A percentile compares a stretch with the other conserved stretches of the same genome.
phyloP scores from a whole-genome alignment of 2,888 invertebrate species.

The Therioaphis trifolii region DNA sequence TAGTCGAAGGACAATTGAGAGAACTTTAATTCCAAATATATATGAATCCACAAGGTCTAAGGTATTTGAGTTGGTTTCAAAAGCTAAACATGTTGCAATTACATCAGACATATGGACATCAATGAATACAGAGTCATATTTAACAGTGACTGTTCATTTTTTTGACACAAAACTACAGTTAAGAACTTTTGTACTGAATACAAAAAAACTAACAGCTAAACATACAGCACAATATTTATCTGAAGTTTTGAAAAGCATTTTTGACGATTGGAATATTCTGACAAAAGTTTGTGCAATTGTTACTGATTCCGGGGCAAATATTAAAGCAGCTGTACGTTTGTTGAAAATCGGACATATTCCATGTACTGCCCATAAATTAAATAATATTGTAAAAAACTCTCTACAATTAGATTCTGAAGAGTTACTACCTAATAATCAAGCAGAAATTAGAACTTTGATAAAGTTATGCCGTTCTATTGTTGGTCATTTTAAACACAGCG shows the following conservation, averaged over 20 bases:
- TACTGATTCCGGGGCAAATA: constrained; percentile 66
- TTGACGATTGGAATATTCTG: constrained; percentile 66
- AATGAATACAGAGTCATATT: constrained; percentile 65
- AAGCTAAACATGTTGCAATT: constrained; percentile 64
- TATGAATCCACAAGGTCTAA: constrained; percentile 61
- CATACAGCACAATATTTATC: constrained; percentile 65
- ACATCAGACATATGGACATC: constrained; percentile 67
- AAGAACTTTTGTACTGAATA: constrained; percentile 64
- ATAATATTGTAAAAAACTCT: constrained; percentile 66
- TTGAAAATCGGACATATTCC: constrained; percentile 4
- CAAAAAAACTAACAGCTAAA: constrained; percentile 64
- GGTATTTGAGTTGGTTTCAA: constrained; percentile 64
- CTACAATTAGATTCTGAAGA: constrained; percentile 34
- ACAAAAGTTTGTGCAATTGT: constrained; percentile 66
- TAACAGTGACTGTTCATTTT: constrained; percentile 66
- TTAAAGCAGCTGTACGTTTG: constrained; percentile 62
- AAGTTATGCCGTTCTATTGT: constrained; percentile 66
- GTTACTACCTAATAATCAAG: neutral
- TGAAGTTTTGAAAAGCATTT: constrained; percentile 64
- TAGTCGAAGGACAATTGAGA: constrained; percentile 64
- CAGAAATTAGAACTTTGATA: constrained; percentile 31
- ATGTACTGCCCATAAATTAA: constrained; percentile 63
- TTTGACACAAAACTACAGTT: constrained; percentile 64
- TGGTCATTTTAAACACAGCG: constrained; percentile 66
- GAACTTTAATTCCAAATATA: constrained; percentile 63